Evolutionary conservation across 2,113 vertebrate genomes (phyloP), one percentile per base, ranked within the genome.

Genomic region (Nesogale talazaci): DNA sequence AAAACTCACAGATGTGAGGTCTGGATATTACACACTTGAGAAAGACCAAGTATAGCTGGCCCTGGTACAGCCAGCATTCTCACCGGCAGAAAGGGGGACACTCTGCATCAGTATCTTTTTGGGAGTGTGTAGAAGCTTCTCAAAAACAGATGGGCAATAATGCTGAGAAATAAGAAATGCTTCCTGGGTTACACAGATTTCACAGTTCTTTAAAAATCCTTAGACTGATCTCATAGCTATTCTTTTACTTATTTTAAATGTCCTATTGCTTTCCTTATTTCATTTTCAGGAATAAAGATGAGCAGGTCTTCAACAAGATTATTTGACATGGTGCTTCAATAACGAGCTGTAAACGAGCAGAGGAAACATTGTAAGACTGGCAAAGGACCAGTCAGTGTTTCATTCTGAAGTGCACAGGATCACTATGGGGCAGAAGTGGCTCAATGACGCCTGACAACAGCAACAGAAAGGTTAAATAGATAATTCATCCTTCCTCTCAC

Each of bases 281-380:
- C 23, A 83, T 81, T 93, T 95, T 80, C 34, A 79, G 15, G 52
- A 91, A 90, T 34, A 3, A 92, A 89, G 77, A 77, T 1, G 46
- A 63, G 42, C 19, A 52, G 9, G 4, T 52, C 46, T 52, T 52
- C 46, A 52, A 52, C 5, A 2, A 52, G 46, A 52, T 52, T 9
- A 52, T 2, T 52, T 52, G 46, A 52, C 42, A 5, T 12, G 14
- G 46, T 52, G 46, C 46, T 52, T 52, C 10, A 52, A 52, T 52
- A 52, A 52, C 10, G 46, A 12, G 46, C 46, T 52, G n/a, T n/a
- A n/a, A n/a, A n/a, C 46, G 14, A 52, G 46, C 46, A 52, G 10
- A 52, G 42, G 42, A 46, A 46, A 46, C 5, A 46, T 46, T 5
- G 42, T 46, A 5, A 52, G 46, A 52, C 10, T 52, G 46, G 46